Conservation (phyloP, 2,888 invertebrate genomes). For the Hyposoter didymator region DNA sequence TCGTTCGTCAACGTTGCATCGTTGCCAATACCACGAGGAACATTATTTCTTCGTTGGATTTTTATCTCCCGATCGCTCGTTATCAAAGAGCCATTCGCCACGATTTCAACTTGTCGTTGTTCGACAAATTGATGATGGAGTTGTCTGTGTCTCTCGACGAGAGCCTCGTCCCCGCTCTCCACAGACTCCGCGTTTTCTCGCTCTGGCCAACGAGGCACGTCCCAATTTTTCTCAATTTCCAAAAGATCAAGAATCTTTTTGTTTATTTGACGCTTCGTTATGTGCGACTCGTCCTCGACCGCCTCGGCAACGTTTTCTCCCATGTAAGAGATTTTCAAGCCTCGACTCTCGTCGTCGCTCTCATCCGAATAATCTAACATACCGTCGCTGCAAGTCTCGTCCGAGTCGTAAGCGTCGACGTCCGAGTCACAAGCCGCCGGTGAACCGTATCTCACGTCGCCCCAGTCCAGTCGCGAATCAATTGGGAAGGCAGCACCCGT, state of each 20-base stretch:
- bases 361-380: conserved; percentile 84
- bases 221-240: conserved; percentile 77
- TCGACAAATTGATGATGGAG: conserved; percentile 82
- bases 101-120: conserved; percentile 85
- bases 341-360: conserved; percentile 84
- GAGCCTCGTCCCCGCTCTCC: conserved; percentile 74
- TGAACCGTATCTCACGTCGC: conserved; percentile 85
- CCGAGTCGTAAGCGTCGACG: conserved; percentile 85
- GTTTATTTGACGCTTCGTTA: conserved; percentile 79
- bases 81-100: conserved; percentile 76
- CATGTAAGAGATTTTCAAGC: conserved; percentile 92
- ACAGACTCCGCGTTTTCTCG: conserved; percentile 62
- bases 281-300: conserved; percentile 86
- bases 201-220: conserved; percentile 75
- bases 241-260: conserved; percentile 78
- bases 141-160: conserved; percentile 80
- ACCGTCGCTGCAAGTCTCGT: conserved; percentile 84
- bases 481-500: not conserved
- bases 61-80: conserved; percentile 74
- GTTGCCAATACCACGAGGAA: not conserved
- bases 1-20: not conserved
- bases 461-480: conserved; percentile 78
- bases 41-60: conserved; percentile 76
- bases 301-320: conserved; percentile 95
- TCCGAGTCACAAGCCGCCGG: conserved; percentile 86